phyloP scores from a whole-genome alignment of 2,888 invertebrate species.

The Volucella bombylans region DNA sequence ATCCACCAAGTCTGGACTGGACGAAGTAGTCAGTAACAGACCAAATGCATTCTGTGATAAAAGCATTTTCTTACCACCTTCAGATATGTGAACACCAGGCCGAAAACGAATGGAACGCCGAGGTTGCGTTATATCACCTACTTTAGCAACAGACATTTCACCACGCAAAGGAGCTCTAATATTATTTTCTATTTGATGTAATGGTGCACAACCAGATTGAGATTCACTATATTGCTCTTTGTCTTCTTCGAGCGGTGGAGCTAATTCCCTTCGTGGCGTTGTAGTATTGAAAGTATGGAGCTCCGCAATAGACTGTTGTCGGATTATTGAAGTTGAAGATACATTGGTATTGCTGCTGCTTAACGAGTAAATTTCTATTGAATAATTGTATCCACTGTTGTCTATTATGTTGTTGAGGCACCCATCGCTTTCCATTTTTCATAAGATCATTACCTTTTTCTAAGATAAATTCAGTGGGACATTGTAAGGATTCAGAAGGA shows the following conservation, averaged over 20 bases:
- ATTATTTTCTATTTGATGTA: slow-evolving; percentile 88
- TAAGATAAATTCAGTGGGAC: slow-evolving; percentile 45
- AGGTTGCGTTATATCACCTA: slow-evolving; percentile 79
- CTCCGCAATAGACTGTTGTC: slow-evolving; percentile 72
- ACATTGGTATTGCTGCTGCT: slow-evolving; percentile 72
- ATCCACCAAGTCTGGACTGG: slow-evolving; percentile 77
- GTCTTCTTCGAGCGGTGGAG: slow-evolving; percentile 87
- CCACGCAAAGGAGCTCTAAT: slow-evolving; percentile 87
- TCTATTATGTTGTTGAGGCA: slow-evolving; percentile 69
- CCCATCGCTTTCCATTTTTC: slow-evolving; percentile 70
- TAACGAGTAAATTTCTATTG: slow-evolving; percentile 62
- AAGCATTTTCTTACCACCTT: slow-evolving; percentile 88
- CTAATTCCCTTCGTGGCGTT: slow-evolving; percentile 86
- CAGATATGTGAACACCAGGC: slow-evolving; percentile 88
- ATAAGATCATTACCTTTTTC: slow-evolving; percentile 53
- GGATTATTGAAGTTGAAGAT: slow-evolving; percentile 72
- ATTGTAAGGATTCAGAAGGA: slow-evolving; percentile 66
- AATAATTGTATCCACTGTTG: slow-evolving; percentile 63
- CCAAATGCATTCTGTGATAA: slow-evolving; percentile 81
- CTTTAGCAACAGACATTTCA: slow-evolving; percentile 79
- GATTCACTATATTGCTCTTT: slow-evolving; percentile 87
- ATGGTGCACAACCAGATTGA: slow-evolving; percentile 86
- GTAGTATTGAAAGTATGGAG: slow-evolving; percentile 79
- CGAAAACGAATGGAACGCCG: slow-evolving; percentile 82
- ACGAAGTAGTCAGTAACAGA: slow-evolving; percentile 81